These are phyloP conservation scores for Chrysopilus asiliformis DNA, from an alignment of 2,888 invertebrate species.

Conservation along the genomic window DNA sequence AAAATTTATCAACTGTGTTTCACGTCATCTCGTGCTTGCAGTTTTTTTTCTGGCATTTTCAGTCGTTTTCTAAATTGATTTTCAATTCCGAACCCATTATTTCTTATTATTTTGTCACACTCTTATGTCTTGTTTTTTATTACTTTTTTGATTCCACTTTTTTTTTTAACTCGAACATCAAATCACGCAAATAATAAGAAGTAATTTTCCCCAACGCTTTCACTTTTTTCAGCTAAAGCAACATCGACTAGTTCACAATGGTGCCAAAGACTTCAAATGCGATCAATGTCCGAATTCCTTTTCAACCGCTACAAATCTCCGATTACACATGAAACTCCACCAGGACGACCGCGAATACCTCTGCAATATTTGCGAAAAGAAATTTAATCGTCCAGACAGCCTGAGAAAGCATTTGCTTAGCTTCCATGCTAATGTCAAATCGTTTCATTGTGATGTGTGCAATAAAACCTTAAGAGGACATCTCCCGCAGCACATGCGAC, in stretches of 20 bases:
- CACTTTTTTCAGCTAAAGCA: constrained; percentile 35
- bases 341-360: constrained; percentile 60
- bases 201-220: too few relatives aligned
- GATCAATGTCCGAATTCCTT: constrained; percentile 57
- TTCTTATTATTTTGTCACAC: too few relatives aligned
- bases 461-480: constrained; percentile 70
- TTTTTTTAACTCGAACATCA: too few relatives aligned
- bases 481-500: constrained; percentile 68
- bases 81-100: too few relatives aligned
- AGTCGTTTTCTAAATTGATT: too few relatives aligned
- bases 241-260: constrained; percentile 61
- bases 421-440: constrained; percentile 57
- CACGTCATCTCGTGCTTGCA: too few relatives aligned
- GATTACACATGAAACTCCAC: constrained; percentile 54
- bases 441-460: constrained; percentile 68
- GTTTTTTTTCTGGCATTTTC: too few relatives aligned
- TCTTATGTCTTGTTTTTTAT: background rate
- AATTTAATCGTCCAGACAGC: constrained; percentile 60
- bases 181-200: too few relatives aligned
- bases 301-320: constrained; percentile 49
- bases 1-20: too few relatives aligned
- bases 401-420: constrained; percentile 59
- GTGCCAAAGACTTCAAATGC: constrained; percentile 58
- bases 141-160: background rate
- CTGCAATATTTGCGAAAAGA: constrained; percentile 68